phyloP scores from a whole-genome alignment of 2,113 vertebrate genomes.

The Chunga burmeisteri region DNA sequence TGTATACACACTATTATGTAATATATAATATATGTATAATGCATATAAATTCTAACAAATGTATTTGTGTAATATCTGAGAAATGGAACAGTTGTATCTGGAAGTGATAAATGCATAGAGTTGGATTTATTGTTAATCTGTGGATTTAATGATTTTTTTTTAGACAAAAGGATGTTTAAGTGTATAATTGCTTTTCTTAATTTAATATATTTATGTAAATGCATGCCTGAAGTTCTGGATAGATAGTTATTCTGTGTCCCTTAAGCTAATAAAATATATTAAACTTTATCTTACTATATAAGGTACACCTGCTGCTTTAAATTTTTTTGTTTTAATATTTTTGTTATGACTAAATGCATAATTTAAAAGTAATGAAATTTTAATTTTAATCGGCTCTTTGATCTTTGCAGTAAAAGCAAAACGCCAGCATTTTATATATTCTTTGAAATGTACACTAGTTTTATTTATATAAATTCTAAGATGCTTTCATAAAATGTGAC shows the following conservation, averaged over 20 bases:
- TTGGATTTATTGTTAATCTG: constrained; percentile 81
- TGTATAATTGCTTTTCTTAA: constrained; percentile 81
- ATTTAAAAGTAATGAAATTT: constrained; percentile 34
- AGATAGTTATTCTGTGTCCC: constrained; percentile 80
- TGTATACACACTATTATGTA: constrained; percentile 83
- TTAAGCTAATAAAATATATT: constrained; percentile 80
- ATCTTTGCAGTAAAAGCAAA: constrained; percentile 38
- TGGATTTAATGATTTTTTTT: constrained; percentile 81
- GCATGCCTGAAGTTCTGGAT: constrained; percentile 82
- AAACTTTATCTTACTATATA: constrained; percentile 74
- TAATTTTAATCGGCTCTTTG: constrained; percentile 7
- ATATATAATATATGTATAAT: constrained; percentile 85
- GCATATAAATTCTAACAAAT: constrained; percentile 84
- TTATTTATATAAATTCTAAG: constrained; percentile 50
- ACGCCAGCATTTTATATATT: neutral
- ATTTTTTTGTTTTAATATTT: constrained; percentile 37
- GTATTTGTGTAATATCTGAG: constrained; percentile 81
- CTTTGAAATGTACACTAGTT: constrained; percentile 35
- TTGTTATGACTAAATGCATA: constrained; percentile 19
- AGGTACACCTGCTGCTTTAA: constrained; percentile 58
- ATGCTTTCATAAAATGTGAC: constrained; percentile 39
- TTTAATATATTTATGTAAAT: constrained; percentile 83
- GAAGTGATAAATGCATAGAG: constrained; percentile 80
- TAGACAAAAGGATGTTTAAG: constrained; percentile 80
- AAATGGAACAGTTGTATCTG: constrained; percentile 79